phyloP scores from a whole-genome alignment of 2,113 vertebrate genomes.

The Hypanus sabinus region DNA sequence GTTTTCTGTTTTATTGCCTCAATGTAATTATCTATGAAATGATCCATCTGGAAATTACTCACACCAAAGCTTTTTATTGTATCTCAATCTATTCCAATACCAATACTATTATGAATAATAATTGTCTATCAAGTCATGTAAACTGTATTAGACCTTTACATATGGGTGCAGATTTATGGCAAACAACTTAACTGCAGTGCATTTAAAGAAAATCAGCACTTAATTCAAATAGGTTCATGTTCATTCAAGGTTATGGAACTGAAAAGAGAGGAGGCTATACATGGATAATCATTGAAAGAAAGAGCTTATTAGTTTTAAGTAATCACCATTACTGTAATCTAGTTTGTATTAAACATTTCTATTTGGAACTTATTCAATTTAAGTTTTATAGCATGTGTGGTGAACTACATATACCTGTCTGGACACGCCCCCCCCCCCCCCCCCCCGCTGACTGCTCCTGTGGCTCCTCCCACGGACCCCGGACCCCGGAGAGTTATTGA shows the following conservation, averaged over 20 bases:
- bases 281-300: neutral
- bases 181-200: neutral
- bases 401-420: too few relatives aligned
- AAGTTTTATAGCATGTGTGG: neutral
- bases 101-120: neutral
- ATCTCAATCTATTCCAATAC: too few relatives aligned
- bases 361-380: neutral
- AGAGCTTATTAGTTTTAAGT: neutral
- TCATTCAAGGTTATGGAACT: neutral
- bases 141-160: neutral
- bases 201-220: neutral
- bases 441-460: too few relatives aligned
- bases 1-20: too few relatives aligned
- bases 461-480: too few relatives aligned
- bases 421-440: too few relatives aligned
- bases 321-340: neutral
- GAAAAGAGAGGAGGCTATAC: neutral
- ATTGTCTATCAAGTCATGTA: neutral
- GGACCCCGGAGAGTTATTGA: too few relatives aligned
- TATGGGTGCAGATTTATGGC: neutral
- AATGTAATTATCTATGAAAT: too few relatives aligned
- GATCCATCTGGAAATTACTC: too few relatives aligned
- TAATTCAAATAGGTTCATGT: neutral
- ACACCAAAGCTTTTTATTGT: too few relatives aligned
- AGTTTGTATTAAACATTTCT: neutral